Evolutionary conservation across 2,888 invertebrate species (phyloP).

Genomic region (Melipona bicolor): DNA sequence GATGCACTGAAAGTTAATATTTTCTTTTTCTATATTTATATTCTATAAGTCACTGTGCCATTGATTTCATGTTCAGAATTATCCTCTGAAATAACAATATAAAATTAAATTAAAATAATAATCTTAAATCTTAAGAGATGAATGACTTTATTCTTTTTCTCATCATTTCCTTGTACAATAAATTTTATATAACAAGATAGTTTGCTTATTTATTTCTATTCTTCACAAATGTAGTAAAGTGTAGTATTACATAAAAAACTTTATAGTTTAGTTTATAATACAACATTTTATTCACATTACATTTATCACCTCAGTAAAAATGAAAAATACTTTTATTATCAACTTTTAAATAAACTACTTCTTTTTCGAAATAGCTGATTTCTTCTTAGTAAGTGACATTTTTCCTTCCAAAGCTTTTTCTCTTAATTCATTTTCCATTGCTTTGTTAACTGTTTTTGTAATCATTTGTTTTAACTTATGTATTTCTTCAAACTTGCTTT

Average conservation of each 20-base stretch:
- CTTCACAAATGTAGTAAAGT: not conserved
- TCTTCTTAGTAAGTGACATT: constrained; percentile 85
- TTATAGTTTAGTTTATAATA: constrained; percentile 19
- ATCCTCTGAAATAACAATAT: constrained; percentile 36
- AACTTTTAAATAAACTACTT: constrained; percentile 27
- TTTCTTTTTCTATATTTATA: constrained; percentile 56
- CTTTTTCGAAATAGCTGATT: constrained; percentile 49
- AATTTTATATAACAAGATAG: not conserved
- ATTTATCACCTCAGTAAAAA: constrained; percentile 18
- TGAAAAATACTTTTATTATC: constrained; percentile 17
- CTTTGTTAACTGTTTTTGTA: constrained; percentile 89
- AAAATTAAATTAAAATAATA: constrained; percentile 43
- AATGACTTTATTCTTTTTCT: constrained; percentile 4
- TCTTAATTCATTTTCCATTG: constrained; percentile 88
- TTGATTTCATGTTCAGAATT: constrained; percentile 50
- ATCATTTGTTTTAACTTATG: constrained; percentile 88
- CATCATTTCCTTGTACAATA: not conserved
- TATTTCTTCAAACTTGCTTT: constrained; percentile 86
- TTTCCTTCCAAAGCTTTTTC: constrained; percentile 86
- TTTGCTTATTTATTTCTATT: constrained; percentile 8
- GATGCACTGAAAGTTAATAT: constrained; percentile 40
- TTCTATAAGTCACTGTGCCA: constrained; percentile 57
- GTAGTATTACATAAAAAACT: not conserved
- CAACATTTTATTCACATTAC: constrained; percentile 8
- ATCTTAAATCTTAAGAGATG: constrained; percentile 3